phyloP scores from a whole-genome alignment of 2,888 invertebrate species.

The Scaptomyza reducta region DNA sequence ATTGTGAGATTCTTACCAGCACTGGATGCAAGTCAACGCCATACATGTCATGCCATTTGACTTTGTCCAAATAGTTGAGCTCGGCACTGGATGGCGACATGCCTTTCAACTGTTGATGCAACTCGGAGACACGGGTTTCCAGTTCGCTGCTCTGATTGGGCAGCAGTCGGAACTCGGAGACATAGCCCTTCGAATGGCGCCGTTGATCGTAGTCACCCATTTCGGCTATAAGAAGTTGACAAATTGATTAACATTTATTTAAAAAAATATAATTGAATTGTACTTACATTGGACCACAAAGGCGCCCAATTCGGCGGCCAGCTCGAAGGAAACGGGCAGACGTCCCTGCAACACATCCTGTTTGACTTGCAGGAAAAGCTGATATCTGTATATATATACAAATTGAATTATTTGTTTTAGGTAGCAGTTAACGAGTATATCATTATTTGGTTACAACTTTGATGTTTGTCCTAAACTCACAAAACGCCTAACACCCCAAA shows the following conservation, averaged over 20 bases:
- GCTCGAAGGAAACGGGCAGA: slow-evolving; percentile 94
- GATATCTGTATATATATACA: slow-evolving; percentile 89
- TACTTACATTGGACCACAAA: slow-evolving; percentile 96
- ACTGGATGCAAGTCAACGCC: slow-evolving; percentile 99
- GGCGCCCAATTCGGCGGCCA: slow-evolving; percentile 95
- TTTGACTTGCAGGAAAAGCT: slow-evolving; percentile 98
- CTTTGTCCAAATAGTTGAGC: slow-evolving; percentile 97
- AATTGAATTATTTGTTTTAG: slow-evolving; percentile 60
- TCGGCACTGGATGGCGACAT: slow-evolving; percentile 94
- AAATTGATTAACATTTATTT: slow-evolving; percentile 1
- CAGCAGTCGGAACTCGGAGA: slow-evolving; percentile 96
- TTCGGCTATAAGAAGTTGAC: slow-evolving; percentile 91
- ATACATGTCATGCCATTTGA: slow-evolving; percentile 99
- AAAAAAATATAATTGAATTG: not conserved
- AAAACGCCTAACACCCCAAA: slow-evolving; percentile 17
- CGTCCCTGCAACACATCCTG: slow-evolving; percentile 97
- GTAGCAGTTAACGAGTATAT: slow-evolving; percentile 59
- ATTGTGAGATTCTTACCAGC: slow-evolving; percentile 87
- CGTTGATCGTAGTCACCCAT: slow-evolving; percentile 96
- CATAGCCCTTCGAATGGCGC: slow-evolving; percentile 94
- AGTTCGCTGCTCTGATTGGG: slow-evolving; percentile 96
- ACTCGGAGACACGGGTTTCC: slow-evolving; percentile 93
- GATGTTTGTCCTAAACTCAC: slow-evolving; percentile 68
- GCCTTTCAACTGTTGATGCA: slow-evolving; percentile 92
- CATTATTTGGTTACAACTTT: slow-evolving; percentile 56